Evolutionary conservation across 2,797 vertebrate genomes (phyloP).

Genomic region (Diglossa cyanea): DNA sequence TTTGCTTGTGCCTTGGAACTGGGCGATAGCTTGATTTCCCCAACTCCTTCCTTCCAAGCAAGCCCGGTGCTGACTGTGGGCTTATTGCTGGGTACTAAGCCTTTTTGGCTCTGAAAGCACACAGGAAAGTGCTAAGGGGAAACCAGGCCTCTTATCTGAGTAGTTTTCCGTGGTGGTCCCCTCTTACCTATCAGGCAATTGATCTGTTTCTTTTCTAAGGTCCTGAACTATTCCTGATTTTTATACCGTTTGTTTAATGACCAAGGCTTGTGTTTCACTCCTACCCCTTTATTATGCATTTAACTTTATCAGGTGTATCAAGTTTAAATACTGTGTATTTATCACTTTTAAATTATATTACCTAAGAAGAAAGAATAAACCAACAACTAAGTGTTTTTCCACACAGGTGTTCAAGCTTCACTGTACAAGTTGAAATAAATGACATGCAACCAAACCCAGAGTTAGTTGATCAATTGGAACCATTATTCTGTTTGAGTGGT

Average conservation of each 20-base stretch:
- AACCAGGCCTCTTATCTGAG: constrained; percentile 26
- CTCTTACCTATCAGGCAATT: constrained; percentile 9
- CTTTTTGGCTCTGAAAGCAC: constrained; percentile 52
- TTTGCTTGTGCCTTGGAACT: constrained; percentile 67
- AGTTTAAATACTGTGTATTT: constrained; percentile 83
- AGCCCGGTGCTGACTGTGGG: constrained; percentile 31
- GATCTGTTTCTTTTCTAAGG: constrained; percentile 49
- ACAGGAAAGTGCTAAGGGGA: constrained; percentile 47
- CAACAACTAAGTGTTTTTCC: constrained; percentile 65
- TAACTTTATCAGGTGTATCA: constrained; percentile 78
- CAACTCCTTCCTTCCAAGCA: constrained; percentile 15
- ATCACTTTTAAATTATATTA: constrained; percentile 75
- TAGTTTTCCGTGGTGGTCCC: constrained; percentile 12
- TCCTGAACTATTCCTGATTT: constrained; percentile 58
- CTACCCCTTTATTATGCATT: constrained; percentile 77
- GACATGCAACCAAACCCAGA: constrained; percentile 45
- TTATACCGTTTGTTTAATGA: constrained; percentile 66
- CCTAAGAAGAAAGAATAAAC: constrained; percentile 25
- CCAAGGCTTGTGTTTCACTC: constrained; percentile 69
- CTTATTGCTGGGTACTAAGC: constrained; percentile 31
- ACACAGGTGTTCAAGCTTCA: constrained; percentile 71
- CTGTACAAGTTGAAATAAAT: constrained; percentile 78
- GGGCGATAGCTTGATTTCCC: constrained; percentile 56
- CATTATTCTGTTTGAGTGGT: not conserved
- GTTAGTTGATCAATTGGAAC: not conserved